phyloP scores from a whole-genome alignment of 2,888 invertebrate genomes.

The Lasioglossum leucozonium region DNA sequence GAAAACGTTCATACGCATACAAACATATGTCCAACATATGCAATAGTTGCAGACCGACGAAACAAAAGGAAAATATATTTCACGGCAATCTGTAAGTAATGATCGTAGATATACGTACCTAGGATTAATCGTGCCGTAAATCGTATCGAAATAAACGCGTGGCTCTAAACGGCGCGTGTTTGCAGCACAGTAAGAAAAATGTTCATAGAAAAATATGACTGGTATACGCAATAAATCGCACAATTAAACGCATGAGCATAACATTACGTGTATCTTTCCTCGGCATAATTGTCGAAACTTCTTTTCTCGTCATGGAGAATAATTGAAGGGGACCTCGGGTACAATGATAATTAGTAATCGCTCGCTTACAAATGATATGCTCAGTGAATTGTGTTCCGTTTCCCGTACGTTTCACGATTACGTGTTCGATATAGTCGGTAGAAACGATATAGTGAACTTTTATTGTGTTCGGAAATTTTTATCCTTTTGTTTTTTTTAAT shows the following conservation, averaged over 20 bases:
- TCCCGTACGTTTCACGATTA: constrained; percentile 35
- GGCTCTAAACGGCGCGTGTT: constrained; percentile 26
- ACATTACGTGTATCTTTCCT: constrained; percentile 39
- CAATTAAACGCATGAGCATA: constrained; percentile 61
- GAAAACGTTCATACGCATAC: constrained; percentile 62
- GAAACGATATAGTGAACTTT: constrained; percentile 16
- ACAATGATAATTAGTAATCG: constrained; percentile 74
- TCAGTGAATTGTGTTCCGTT: constrained; percentile 72
- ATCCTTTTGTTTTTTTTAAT: neutral
- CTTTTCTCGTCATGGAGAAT: constrained; percentile 41
- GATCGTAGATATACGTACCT: constrained; percentile 32
- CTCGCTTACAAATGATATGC: constrained; percentile 79
- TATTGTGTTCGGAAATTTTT: neutral
- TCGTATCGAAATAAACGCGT: constrained; percentile 40
- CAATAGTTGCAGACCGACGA: constrained; percentile 42
- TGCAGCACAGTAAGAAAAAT: constrained; percentile 60
- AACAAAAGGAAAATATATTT: constrained; percentile 46
- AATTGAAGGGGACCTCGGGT: constrained; percentile 64
- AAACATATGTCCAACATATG: constrained; percentile 58
- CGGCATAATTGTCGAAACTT: constrained; percentile 35
- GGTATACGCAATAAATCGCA: constrained; percentile 66
- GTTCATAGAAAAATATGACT: constrained; percentile 68
- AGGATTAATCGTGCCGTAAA: constrained; percentile 17
- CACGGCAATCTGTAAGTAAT: constrained; percentile 37
- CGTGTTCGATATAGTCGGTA: constrained; percentile 24